phyloP scores from a whole-genome alignment of 2,113 vertebrate genomes.

The Carassius gibelio region DNA sequence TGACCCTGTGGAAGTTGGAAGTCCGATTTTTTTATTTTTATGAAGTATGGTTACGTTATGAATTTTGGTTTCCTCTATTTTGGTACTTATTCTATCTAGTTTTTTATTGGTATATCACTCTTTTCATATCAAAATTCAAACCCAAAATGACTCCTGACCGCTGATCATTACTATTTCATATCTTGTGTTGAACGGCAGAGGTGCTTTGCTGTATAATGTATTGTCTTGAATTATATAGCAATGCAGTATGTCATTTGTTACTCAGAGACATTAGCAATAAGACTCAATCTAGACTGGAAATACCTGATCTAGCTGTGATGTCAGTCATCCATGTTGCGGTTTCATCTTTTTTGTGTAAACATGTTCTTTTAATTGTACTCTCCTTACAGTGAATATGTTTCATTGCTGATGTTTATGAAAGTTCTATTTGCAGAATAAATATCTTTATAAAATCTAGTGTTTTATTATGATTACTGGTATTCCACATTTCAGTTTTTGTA shows the following conservation, averaged over 20 bases:
- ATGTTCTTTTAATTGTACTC: slow-evolving; percentile 65
- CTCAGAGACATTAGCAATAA: slow-evolving; percentile 59
- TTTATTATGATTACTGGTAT: not conserved
- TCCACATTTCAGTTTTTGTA: not conserved
- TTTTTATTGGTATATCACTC: slow-evolving; percentile 7
- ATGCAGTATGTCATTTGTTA: slow-evolving; percentile 26
- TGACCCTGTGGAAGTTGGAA: slow-evolving; percentile 13
- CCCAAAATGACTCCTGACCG: not conserved
- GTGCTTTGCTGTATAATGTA: slow-evolving; percentile 33
- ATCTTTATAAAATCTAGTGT: slow-evolving; percentile 59
- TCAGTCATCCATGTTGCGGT: slow-evolving; percentile 22
- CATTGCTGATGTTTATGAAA: slow-evolving; percentile 77
- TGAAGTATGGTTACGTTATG: not conserved
- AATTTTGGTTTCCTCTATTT: slow-evolving; percentile 56
- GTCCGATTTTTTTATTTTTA: not conserved
- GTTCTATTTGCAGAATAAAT: slow-evolving; percentile 90
- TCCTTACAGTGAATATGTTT: slow-evolving; percentile 73
- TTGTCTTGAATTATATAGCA: slow-evolving; percentile 31
- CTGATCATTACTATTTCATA: slow-evolving; percentile 1
- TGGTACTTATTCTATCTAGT: slow-evolving; percentile 6
- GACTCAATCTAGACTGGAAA: slow-evolving; percentile 45
- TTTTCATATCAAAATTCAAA: not conserved
- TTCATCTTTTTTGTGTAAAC: slow-evolving; percentile 44
- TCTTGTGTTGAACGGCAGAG: not conserved
- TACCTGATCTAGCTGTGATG: slow-evolving; percentile 40